These are phyloP conservation scores for Nomia melanderi DNA, from an alignment of 1,140 invertebrate genomes.

Conservation along the genomic window DNA sequence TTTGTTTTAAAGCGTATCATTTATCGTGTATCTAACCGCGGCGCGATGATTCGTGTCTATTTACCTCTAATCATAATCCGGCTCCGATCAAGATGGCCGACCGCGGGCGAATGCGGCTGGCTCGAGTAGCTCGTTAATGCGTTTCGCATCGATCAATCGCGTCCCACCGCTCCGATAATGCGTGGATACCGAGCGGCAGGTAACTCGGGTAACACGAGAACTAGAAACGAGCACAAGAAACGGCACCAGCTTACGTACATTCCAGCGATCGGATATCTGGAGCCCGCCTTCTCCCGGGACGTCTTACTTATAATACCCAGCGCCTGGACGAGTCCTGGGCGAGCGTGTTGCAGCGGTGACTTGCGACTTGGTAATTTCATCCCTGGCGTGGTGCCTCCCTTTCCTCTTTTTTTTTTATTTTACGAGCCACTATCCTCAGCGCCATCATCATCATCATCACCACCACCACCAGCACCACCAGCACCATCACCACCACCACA, in stretches of 20 bases:
- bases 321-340: conserved; percentile 56
- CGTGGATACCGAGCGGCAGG: conserved; percentile 37
- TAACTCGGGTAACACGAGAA: conserved; percentile 65
- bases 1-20: not conserved
- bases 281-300: conserved; percentile 61
- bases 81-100: conserved; percentile 25
- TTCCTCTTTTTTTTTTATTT: conserved; percentile 61
- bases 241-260: conserved; percentile 60
- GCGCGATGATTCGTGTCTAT: conserved; percentile 37
- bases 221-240: conserved; percentile 52
- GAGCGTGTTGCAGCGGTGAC: conserved; percentile 72
- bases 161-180: conserved; percentile 58
- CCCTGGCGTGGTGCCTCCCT: conserved; percentile 69
- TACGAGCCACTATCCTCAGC: conserved; percentile 52
- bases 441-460: conserved; percentile 44
- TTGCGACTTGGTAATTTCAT: conserved; percentile 79
- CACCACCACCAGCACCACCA: conserved; percentile 8
- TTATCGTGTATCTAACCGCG: not conserved
- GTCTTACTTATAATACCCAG: conserved; percentile 68
- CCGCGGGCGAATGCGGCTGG: not conserved
- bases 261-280: conserved; percentile 68
- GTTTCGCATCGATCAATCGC: conserved; percentile 68
- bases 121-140: conserved; percentile 48
- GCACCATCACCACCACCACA: conserved; percentile 28
- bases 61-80: conserved; percentile 49